Base-by-base conservation (phyloP, 2,113 vertebrate genomes). In the Macquaria australasica region DNA sequence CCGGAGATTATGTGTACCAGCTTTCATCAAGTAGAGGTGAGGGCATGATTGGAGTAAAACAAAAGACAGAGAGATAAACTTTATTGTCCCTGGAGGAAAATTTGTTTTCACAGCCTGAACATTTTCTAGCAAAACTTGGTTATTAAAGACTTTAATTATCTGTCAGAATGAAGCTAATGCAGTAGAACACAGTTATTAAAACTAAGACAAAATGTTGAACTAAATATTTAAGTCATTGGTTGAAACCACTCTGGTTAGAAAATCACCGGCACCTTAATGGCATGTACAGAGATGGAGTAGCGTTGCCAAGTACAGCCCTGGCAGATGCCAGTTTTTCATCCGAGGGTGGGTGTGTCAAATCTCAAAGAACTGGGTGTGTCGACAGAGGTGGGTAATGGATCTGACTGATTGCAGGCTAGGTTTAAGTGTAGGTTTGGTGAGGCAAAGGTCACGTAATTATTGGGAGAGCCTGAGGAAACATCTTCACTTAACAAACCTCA, bases 321-420 rank as follows among this genome's bases (percentile, higher is more conserved):
- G 6, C 14, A 58, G 28, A 58, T 67, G 48, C 23, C 5, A 0
- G 18, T 16, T 1, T 66, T 66, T 59, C 8, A 39, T 28, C 50
- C 11, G 8, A 6, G 20, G 55, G 25, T 34, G 37, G 64, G 62
- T 86, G 84, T 73, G 73, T 66, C 10, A 25, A 6, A 41, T 75
- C 14, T 31, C 3, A 43, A 63, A 37, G 20, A 68, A 37, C 1
- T 1, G 10, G 34, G 55, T 63, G 64, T 60, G 71, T 70, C 16
- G 0, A 39, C 7, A 31, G 41, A 77, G 7, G 10, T 25, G 2
- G 34, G 20, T 59, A 50, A 80, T 31, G 23, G 41, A 79, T 66
- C 39, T 21, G 37, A 51, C 16, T 56, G 59, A 71, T 6, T 56
- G 20, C 18, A 39, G n/a, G 51, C 25, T 48, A 56, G n/a, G 21